These are phyloP conservation scores for Anthoscopus minutus DNA, from an alignment of 2,113 vertebrate genomes.

Conservation along the genomic window DNA sequence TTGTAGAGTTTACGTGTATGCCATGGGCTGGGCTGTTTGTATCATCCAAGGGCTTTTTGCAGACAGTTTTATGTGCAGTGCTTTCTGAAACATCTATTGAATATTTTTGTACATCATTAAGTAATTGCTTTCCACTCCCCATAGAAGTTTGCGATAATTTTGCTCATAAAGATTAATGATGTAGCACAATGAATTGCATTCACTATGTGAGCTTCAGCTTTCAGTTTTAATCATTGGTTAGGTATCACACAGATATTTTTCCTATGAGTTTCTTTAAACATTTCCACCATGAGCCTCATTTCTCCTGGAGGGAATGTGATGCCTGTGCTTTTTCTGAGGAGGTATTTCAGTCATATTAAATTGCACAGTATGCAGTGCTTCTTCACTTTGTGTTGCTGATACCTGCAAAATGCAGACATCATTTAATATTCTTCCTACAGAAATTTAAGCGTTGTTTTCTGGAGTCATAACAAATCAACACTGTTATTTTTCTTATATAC, in stretches of 20 bases:
- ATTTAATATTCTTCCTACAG: background rate
- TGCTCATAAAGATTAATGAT: conserved; percentile 59
- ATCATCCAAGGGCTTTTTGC: background rate
- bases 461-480: background rate
- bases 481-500: background rate
- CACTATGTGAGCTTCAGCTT: background rate
- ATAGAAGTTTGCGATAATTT: conserved; percentile 12
- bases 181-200: background rate
- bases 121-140: conserved; percentile 43
- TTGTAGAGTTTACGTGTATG: background rate
- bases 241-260: background rate
- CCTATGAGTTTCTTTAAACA: background rate
- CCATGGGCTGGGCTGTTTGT: background rate
- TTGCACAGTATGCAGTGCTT: background rate
- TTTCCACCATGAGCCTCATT: background rate
- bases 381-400: background rate
- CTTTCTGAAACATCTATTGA: background rate
- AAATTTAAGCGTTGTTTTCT: background rate
- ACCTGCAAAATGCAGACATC: background rate
- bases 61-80: background rate
- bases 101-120: background rate
- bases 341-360: background rate
- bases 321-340: background rate
- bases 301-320: background rate
- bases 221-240: background rate